Evolutionary conservation across 2,113 vertebrate genomes (phyloP).

Genomic region (Engraulis encrasicolus): DNA sequence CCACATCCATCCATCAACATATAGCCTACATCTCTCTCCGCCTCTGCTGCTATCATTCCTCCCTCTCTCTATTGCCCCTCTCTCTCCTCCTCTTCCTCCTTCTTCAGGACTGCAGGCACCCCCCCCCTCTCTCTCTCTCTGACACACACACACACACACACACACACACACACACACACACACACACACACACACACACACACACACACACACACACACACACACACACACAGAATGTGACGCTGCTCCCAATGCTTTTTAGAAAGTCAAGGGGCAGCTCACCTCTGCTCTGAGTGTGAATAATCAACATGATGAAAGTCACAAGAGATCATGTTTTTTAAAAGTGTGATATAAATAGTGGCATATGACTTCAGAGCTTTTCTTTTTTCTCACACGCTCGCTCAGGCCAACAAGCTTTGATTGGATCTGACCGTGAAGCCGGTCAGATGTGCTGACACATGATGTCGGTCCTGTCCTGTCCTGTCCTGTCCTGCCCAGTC

Average conservation of each 20-base stretch:
- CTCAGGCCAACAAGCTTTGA: neutral
- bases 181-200: neutral
- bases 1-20: neutral
- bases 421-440: neutral
- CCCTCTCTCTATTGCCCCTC: too few relatives aligned
- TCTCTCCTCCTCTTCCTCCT: too few relatives aligned
- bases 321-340: neutral
- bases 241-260: neutral
- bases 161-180: neutral
- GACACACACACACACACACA: neutral
- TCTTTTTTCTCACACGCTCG: too few relatives aligned
- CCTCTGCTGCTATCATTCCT: too few relatives aligned
- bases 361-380: slow-evolving; percentile 19
- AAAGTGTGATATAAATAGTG: slow-evolving; percentile 1
- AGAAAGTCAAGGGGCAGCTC: neutral
- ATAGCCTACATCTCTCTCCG: too few relatives aligned
- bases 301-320: neutral
- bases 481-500: too few relatives aligned
- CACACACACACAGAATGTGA: neutral
- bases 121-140: too few relatives aligned
- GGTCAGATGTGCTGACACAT: neutral
- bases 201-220: slow-evolving; percentile 1
- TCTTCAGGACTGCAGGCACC: too few relatives aligned
- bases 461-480: too few relatives aligned
- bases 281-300: neutral